Percentiles rank a stretch among this genome's conserved stretches.
These are phyloP conservation scores for Epicampocera succincta DNA, from an alignment of 2,888 invertebrate species.

Conservation along the genomic window DNA sequence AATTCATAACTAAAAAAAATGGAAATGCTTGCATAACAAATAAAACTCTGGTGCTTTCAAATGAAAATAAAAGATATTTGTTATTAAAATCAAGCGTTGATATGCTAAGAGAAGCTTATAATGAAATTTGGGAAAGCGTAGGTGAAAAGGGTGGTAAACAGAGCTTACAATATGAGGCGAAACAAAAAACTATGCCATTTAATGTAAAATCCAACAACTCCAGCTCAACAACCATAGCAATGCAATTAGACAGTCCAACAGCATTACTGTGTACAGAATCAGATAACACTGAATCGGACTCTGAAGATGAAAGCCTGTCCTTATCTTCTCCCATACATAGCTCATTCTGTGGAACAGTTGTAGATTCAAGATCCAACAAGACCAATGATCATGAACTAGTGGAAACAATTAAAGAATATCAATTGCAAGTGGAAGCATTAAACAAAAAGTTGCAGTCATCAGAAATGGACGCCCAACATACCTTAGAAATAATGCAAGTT, in stretches of 20 bases:
- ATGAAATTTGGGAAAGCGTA: conserved; percentile 71
- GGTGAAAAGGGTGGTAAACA: conserved; percentile 37
- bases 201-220: conserved; percentile 56
- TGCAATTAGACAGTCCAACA: background rate
- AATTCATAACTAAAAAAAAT: conserved; percentile 58
- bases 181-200: conserved; percentile 50
- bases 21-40: conserved; percentile 30
- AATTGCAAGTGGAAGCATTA: conserved; percentile 66
- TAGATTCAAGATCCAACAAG: conserved; percentile 19
- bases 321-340: conserved; percentile 46
- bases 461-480: conserved; percentile 71
- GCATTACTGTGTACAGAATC: conserved; percentile 14
- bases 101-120: conserved; percentile 72
- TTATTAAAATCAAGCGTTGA: conserved; percentile 71
- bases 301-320: conserved; percentile 57
- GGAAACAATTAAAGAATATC: conserved; percentile 59
- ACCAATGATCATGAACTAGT: conserved; percentile 9
- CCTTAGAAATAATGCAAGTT: conserved; percentile 77
- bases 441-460: conserved; percentile 67
- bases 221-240: conserved; percentile 11
- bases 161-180: background rate
- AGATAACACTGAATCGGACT: conserved; percentile 53
- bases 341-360: conserved; percentile 26
- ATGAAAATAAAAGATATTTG: conserved; percentile 69
- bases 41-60: conserved; percentile 49